A percentile compares a stretch with the other conserved stretches of the same genome.
phyloP scores from a whole-genome alignment of 1,140 invertebrate species.

The Chrysomallon squamiferum region DNA sequence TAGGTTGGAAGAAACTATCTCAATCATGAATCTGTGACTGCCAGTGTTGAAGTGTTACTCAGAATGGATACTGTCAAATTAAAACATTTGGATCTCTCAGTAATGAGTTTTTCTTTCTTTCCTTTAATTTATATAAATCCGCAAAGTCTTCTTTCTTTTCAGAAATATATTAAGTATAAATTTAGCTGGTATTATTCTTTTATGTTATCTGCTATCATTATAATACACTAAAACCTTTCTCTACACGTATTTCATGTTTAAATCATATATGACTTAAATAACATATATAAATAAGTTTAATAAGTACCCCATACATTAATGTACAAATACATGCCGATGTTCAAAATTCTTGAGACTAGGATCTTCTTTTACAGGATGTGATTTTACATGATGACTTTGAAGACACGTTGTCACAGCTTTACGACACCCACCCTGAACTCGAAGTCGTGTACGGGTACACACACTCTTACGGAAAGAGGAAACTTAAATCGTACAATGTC shows the following conservation, averaged over 20 bases:
- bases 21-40: constrained; percentile 34
- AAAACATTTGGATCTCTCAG: constrained; percentile 42
- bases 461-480: constrained; percentile 52
- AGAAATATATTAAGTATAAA: no score
- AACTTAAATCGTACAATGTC: constrained; percentile 41
- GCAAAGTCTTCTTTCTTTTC: no score
- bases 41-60: constrained; percentile 32
- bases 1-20: constrained; percentile 53
- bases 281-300: no score
- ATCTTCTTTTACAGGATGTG: constrained; percentile 34
- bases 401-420: constrained; percentile 24
- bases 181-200: no score
- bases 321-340: no score
- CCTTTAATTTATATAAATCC: background rate
- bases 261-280: no score
- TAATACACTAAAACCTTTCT: no score
- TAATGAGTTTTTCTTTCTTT: constrained; percentile 22
- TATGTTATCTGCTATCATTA: no score
- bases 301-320: no score
- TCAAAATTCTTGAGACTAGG: no score
- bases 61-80: constrained; percentile 22
- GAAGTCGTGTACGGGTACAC: constrained; percentile 45
- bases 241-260: no score
- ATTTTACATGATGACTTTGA: constrained; percentile 34
- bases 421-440: constrained; percentile 36